These are phyloP conservation scores for Trachelus iudaicus DNA, from an alignment of 2,888 invertebrate genomes.

Conservation along the genomic window DNA sequence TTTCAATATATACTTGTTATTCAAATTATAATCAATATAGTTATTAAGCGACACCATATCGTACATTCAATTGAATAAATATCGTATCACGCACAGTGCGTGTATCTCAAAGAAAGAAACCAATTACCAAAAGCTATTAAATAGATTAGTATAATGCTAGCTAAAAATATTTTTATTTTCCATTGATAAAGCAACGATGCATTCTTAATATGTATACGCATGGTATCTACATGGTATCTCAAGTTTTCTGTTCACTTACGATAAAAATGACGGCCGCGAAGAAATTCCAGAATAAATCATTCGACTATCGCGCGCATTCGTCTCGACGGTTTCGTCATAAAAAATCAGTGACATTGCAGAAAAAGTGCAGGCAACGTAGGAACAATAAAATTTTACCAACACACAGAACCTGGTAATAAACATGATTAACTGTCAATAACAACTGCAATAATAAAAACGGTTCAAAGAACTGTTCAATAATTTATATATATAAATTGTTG, in stretches of 20 bases:
- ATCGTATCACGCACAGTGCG: too few relatives aligned
- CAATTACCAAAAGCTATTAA: too few relatives aligned
- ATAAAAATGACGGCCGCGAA: neutral
- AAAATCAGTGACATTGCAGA: neutral
- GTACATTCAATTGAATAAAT: neutral
- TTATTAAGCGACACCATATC: neutral
- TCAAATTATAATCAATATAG: neutral
- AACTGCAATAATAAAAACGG: neutral
- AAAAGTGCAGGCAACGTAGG: neutral
- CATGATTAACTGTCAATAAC: neutral
- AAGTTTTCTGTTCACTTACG: neutral
- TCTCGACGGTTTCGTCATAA: neutral
- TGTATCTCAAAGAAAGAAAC: neutral
- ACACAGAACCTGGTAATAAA: neutral
- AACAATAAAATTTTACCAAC: neutral
- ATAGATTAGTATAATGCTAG: too few relatives aligned
- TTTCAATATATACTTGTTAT: too few relatives aligned
- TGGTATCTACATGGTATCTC: too few relatives aligned
- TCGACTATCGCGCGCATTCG: neutral
- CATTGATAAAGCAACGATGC: neutral
- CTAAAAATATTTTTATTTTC: too few relatives aligned
- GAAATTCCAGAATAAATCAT: neutral
- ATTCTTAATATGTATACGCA: neutral
- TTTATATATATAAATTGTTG: neutral
- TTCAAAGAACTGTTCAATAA: neutral